phyloP scores from a whole-genome alignment of 2,113 vertebrate species.

The Chaetodon auriga region DNA sequence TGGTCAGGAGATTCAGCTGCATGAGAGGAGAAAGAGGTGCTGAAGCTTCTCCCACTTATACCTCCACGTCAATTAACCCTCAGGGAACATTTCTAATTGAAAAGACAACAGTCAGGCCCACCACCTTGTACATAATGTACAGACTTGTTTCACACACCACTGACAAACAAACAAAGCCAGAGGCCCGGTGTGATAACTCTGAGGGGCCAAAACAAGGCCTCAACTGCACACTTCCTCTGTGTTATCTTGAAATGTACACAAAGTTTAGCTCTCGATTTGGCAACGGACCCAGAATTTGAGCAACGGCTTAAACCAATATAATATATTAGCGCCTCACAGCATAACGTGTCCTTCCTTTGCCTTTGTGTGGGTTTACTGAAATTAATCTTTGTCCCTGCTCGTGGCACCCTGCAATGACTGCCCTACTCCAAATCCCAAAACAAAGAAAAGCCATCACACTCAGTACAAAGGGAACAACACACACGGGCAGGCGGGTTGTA shows the following conservation, averaged over 20 bases:
- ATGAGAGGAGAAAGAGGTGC: not conserved
- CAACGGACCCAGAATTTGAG: not conserved
- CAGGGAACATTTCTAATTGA: not conserved
- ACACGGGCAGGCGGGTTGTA: not conserved
- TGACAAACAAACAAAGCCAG: constrained; percentile 21
- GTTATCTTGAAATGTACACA: constrained; percentile 27
- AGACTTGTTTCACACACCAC: constrained; percentile 10
- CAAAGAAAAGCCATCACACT: constrained; percentile 57
- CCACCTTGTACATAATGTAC: not conserved
- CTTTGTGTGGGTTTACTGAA: constrained; percentile 14
- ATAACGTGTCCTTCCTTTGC: not conserved
- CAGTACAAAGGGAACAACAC: constrained; percentile 40
- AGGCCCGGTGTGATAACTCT: not conserved
- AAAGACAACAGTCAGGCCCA: not conserved
- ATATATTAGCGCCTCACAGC: not conserved
- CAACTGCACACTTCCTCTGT: constrained; percentile 16
- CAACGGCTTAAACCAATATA: not conserved
- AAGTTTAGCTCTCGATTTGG: not conserved
- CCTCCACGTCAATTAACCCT: not conserved
- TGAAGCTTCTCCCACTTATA: not conserved
- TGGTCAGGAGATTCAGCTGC: not conserved
- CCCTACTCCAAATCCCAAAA: constrained; percentile 60
- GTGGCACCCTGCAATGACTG: constrained; percentile 40
- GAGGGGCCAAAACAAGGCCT: constrained; percentile 7
- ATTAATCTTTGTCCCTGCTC: constrained; percentile 45